These are phyloP conservation scores for Spinus olivaceus DNA, from an alignment of 2,797 vertebrate species.

Conservation along the genomic window DNA sequence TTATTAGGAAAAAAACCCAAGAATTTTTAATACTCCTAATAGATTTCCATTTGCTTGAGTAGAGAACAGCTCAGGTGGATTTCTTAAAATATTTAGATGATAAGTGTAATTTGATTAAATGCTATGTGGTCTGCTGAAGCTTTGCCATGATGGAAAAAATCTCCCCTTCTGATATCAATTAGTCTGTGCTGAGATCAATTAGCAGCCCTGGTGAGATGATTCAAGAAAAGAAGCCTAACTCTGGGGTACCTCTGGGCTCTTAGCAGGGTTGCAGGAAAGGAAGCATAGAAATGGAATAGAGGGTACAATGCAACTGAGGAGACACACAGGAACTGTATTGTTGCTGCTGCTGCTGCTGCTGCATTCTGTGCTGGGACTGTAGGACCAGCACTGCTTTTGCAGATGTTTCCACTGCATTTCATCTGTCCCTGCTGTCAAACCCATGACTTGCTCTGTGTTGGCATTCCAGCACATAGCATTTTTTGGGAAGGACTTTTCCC, in stretches of 20 bases:
- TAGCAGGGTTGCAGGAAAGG: neutral
- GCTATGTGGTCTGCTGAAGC: neutral
- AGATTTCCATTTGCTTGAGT: neutral
- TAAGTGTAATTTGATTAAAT: neutral
- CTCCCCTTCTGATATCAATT: neutral
- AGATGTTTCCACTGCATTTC: neutral
- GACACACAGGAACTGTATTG: fast-evolving
- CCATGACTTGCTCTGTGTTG: neutral
- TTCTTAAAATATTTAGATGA: neutral
- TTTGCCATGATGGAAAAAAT: neutral
- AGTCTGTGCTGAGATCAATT: neutral
- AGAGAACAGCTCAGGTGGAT: neutral
- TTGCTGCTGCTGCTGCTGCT: neutral
- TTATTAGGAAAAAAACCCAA: neutral
- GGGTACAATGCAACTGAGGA: neutral
- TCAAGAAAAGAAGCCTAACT: neutral
- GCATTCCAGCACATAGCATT: neutral
- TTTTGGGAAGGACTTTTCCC: neutral
- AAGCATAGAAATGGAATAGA: neutral
- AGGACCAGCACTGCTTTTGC: neutral
- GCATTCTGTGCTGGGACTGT: neutral
- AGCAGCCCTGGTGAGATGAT: neutral
- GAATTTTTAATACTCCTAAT: neutral
- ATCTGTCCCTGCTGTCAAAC: neutral
- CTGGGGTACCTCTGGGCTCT: neutral